Evolutionary conservation across 2,888 invertebrate genomes (phyloP), one percentile per base, ranked within the genome.

Genomic region (Agriopis aurantiaria): DNA sequence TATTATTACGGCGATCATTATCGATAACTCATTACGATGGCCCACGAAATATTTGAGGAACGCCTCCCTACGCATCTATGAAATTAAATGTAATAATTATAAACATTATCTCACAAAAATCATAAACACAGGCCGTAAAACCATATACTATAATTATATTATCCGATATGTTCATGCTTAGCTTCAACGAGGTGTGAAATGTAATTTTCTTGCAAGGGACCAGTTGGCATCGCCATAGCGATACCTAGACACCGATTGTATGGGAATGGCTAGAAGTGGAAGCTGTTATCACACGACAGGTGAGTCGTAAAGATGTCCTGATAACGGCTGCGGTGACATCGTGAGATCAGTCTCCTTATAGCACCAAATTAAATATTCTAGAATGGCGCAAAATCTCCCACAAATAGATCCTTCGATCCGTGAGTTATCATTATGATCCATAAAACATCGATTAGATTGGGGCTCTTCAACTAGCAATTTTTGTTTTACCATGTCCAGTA

Each of bases 21-120:
- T 92, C 91, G 81, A 80, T 85, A 87, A 85, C 82, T 88, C 89
- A 88, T 91, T 89, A 90, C 82, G 78, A 83, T 82, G 82, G 80
- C 82, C 85, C 86, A 88, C 86, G 86, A 85, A 85, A 87, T 89
- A 87, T 89, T 88, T 84, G 80, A 80, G 86, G 71, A 81, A 87
- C 92, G 91, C 92, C 92, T 65, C 65, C 45, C 66, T 84, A 79
- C 83, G 68, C 64, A 66, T 69, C 64, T 67, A 70, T 68, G 75
- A 76, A 79, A 80, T 82, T 83, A 80, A 81, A 81, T 78, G 78
- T 79, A 80, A 81, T 79, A 76, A 82, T 82, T 79, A 81, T 78
- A 72, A 77, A 77, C 73, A 72, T 80, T 79, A 82, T 82, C 79
- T 71, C 71, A 74, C 76, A 56, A 74, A 77, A 79, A 81, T 80